Evolutionary conservation across 2,797 vertebrate genomes (phyloP).

Genomic region (Parotocinclus haroldoi): DNA sequence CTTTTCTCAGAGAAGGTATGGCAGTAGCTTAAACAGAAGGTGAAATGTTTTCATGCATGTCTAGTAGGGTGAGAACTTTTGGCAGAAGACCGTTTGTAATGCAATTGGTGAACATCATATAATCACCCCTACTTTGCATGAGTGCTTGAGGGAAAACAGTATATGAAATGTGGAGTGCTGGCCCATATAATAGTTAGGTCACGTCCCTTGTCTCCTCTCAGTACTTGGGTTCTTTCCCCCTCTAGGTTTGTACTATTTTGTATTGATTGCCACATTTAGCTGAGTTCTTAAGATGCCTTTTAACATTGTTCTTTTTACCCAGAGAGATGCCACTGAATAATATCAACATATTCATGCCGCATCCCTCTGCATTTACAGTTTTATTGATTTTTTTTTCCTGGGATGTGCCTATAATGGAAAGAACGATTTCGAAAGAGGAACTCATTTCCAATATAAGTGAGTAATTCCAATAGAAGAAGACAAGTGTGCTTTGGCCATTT

Average conservation of each 20-base stretch:
- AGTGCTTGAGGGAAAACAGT: constrained; percentile 49
- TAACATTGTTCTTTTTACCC: constrained; percentile 51
- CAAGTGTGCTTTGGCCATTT: constrained; percentile 34
- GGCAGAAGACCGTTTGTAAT: constrained; percentile 47
- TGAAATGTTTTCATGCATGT: constrained; percentile 50
- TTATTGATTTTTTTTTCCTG: constrained; percentile 53
- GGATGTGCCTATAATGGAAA: constrained; percentile 47
- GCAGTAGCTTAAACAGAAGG: constrained; percentile 14
- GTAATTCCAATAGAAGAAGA: constrained; percentile 45
- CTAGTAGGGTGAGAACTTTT: constrained; percentile 49
- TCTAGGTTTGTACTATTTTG: constrained; percentile 42
- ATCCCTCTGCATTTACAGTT: constrained; percentile 50
- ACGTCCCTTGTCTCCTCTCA: constrained; percentile 46
- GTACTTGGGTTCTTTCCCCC: constrained; percentile 38
- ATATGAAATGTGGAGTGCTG: constrained; percentile 48
- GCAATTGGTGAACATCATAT: constrained; percentile 54
- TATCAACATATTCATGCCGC: constrained; percentile 42
- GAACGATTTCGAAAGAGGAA: constrained; percentile 43
- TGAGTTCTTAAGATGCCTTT: constrained; percentile 57
- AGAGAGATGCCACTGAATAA: constrained; percentile 41
- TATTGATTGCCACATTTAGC: constrained; percentile 57
- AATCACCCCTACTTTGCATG: constrained; percentile 55
- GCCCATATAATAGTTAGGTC: constrained; percentile 57
- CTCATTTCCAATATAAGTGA: constrained; percentile 51
- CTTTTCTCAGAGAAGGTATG: too few relatives aligned